Conservation (phyloP, 2,888 invertebrate species). For the Acronicta leporina region DNA sequence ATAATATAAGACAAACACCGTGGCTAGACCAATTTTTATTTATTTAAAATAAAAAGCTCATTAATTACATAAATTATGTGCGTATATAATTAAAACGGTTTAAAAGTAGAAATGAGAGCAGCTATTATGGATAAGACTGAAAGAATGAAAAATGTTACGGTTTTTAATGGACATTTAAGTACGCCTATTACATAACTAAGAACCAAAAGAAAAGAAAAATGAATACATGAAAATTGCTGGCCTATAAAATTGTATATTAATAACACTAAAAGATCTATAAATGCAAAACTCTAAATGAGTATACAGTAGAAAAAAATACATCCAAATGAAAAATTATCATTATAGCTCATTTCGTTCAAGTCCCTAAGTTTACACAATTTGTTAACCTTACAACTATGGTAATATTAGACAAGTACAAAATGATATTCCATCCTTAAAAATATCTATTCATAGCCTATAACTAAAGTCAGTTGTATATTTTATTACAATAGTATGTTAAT, state of each 20-base stretch:
- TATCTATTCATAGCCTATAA: conserved; percentile 85
- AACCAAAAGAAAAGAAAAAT: conserved; percentile 62
- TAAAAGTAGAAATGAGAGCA: conserved; percentile 65
- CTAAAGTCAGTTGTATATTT: conserved; percentile 87
- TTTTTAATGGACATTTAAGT: conserved; percentile 81
- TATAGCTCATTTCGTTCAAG: conserved; percentile 86
- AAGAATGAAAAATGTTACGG: conserved; percentile 77
- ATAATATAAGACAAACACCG: conserved; percentile 51
- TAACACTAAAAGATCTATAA: conserved; percentile 87
- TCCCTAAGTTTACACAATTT: conserved; percentile 85
- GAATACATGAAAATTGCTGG: conserved; percentile 64
- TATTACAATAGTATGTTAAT: conserved; percentile 75
- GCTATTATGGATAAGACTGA: conserved; percentile 64
- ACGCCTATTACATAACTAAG: conserved; percentile 69
- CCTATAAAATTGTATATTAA: conserved; percentile 81
- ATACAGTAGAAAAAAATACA: conserved; percentile 86
- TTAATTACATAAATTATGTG: conserved; percentile 87
- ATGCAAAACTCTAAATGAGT: conserved; percentile 87
- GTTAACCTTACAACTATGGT: conserved; percentile 87
- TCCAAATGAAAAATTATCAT: conserved; percentile 80
- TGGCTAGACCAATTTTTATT: conserved; percentile 84
- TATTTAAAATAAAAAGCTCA: conserved; percentile 85
- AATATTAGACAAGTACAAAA: conserved; percentile 89
- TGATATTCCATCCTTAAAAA: conserved; percentile 86
- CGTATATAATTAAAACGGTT: conserved; percentile 79